These are phyloP conservation scores for Tachina grossa DNA, from an alignment of 2,888 invertebrate genomes.

Conservation along the genomic window DNA sequence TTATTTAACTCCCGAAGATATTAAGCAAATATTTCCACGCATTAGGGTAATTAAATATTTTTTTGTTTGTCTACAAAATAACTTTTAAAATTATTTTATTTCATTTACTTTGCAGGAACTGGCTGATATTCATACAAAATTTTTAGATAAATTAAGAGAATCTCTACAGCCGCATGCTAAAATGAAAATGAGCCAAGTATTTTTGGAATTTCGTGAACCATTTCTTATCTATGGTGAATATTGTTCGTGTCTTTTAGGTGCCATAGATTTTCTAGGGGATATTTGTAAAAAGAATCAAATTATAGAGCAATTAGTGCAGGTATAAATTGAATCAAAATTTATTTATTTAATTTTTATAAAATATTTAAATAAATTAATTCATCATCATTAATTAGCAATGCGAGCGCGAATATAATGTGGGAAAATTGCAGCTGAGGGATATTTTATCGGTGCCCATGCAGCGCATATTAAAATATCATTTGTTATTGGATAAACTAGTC, in stretches of 20 bases:
- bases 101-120: constrained; percentile 86
- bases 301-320: constrained; percentile 82
- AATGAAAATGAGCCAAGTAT: constrained; percentile 89
- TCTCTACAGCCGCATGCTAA: constrained; percentile 86
- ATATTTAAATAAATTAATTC: constrained; percentile 32
- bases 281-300: constrained; percentile 81
- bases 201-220: constrained; percentile 94
- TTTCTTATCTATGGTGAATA: constrained; percentile 97
- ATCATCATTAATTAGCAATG: constrained; percentile 87
- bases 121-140: constrained; percentile 92
- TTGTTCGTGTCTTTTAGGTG: constrained; percentile 95
- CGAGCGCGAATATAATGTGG: constrained; percentile 96
- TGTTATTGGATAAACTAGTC: constrained; percentile 94
- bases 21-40: constrained; percentile 92
- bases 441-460: constrained; percentile 99
- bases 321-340: constrained; percentile 50
- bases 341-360: neutral
- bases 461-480: constrained; percentile 97
- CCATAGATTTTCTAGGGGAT: constrained; percentile 90
- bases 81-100: neutral
- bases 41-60: constrained; percentile 87
- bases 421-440: constrained; percentile 96
- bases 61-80: neutral
- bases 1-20: constrained; percentile 89
- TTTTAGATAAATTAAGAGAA: constrained; percentile 91